phyloP scores from a whole-genome alignment of 2,113 vertebrate genomes.

The Tragelaphus imberbis region DNA sequence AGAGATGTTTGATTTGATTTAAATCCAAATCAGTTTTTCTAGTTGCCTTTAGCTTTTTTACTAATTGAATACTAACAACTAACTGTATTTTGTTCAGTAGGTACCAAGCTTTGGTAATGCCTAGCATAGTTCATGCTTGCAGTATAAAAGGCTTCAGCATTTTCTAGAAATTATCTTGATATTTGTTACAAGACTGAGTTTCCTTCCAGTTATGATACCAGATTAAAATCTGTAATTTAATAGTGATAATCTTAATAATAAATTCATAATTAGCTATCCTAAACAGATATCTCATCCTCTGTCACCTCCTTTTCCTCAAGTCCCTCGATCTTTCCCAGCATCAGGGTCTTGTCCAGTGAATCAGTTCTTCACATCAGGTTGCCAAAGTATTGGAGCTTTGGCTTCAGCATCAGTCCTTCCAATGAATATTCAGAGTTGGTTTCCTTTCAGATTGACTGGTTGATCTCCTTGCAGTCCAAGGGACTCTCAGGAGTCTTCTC shows the following conservation, averaged over 20 bases:
- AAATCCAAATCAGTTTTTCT: background rate
- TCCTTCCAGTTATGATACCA: background rate
- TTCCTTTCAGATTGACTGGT: background rate
- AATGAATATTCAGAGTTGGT: background rate
- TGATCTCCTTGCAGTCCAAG: background rate
- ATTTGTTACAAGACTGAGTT: background rate
- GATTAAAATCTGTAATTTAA: constrained; percentile 12
- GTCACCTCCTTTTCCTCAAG: background rate
- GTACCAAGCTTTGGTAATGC: background rate
- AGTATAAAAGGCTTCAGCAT: background rate
- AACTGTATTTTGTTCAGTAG: background rate
- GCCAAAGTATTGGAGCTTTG: background rate
- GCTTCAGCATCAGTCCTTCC: background rate
- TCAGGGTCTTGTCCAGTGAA: background rate
- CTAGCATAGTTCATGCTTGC: background rate
- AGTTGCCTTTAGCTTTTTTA: background rate
- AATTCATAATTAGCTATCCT: background rate
- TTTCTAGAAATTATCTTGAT: background rate
- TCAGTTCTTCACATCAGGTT: background rate
- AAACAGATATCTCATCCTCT: background rate
- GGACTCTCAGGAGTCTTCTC: background rate
- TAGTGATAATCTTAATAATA: background rate
- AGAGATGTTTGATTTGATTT: background rate
- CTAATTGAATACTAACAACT: background rate
- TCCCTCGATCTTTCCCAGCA: background rate